Evolutionary conservation across 2,888 invertebrate species (phyloP).

Genomic region (Drosophila kuntzei): DNA sequence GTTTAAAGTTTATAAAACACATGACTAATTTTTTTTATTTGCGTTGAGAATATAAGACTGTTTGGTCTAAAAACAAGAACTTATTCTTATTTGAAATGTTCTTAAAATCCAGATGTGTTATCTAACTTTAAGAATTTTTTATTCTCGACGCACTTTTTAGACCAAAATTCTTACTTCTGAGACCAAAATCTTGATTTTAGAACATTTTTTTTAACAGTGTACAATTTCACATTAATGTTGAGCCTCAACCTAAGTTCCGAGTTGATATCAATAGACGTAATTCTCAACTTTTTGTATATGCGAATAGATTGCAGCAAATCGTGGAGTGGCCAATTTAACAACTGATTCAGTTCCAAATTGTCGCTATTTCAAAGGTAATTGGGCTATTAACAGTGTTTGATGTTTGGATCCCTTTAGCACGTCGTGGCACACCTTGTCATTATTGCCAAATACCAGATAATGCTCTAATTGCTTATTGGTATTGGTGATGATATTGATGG

Average conservation of each 20-base stretch:
- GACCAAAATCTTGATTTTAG: too few species aligned
- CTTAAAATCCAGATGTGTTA: too few species aligned
- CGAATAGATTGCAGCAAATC: not conserved
- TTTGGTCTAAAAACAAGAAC: too few species aligned
- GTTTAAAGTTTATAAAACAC: too few species aligned
- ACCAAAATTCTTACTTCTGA: too few species aligned
- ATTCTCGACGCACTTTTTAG: too few species aligned
- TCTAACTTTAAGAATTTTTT: too few species aligned
- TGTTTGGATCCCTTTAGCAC: slow-evolving; percentile 15
- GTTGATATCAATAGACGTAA: not conserved
- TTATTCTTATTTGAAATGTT: too few species aligned
- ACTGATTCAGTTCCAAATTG: slow-evolving; percentile 12
- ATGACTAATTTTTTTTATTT: too few species aligned
- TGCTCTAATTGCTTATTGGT: slow-evolving; percentile 73
- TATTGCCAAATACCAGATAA: slow-evolving; percentile 59
- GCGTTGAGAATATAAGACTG: too few species aligned
- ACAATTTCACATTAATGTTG: not conserved
- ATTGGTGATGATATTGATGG: slow-evolving; percentile 11
- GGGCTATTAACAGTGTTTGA: slow-evolving; percentile 25
- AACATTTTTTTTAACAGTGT: too few species aligned
- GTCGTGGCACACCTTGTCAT: slow-evolving; percentile 40
- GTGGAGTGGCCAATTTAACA: slow-evolving; percentile 1
- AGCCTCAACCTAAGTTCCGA: not conserved
- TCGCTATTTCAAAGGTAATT: slow-evolving; percentile 28
- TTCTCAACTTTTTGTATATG: not conserved